These are phyloP conservation scores for Isurus oxyrinchus DNA, from an alignment of 2,113 vertebrate species.

Conservation along the genomic window DNA sequence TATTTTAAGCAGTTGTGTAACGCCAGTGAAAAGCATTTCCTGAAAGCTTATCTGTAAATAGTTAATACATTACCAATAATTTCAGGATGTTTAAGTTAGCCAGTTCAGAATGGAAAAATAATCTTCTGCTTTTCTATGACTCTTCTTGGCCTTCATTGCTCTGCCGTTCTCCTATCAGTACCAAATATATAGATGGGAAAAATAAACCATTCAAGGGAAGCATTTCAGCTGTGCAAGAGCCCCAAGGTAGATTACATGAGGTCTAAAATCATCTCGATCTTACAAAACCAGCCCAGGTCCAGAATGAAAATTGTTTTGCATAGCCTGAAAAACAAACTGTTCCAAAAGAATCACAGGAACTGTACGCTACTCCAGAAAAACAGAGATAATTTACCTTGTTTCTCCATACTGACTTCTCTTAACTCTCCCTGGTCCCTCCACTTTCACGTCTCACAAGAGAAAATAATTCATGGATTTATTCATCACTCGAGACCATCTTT, in stretches of 20 bases:
- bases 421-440: background rate
- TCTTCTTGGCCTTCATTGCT: background rate
- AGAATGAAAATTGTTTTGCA: background rate
- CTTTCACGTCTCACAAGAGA: background rate
- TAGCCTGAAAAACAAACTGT: too few species aligned
- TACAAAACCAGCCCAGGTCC: background rate
- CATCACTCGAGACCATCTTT: background rate
- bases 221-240: background rate
- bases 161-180: background rate
- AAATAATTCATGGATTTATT: background rate
- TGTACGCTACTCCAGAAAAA: background rate
- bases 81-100: background rate
- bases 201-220: background rate
- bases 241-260: background rate
- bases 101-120: background rate
- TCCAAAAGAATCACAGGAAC: too few species aligned
- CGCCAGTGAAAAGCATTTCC: background rate
- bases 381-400: background rate
- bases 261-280: background rate
- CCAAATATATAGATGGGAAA: background rate
- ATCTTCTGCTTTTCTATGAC: background rate
- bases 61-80: background rate
- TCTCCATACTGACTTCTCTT: background rate
- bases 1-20: background rate
- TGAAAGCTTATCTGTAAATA: background rate